Percentiles rank a stretch among this genome's conserved stretches.
Conservation (phyloP, 2,797 vertebrate species). For the Podarcis lilfordi region DNA sequence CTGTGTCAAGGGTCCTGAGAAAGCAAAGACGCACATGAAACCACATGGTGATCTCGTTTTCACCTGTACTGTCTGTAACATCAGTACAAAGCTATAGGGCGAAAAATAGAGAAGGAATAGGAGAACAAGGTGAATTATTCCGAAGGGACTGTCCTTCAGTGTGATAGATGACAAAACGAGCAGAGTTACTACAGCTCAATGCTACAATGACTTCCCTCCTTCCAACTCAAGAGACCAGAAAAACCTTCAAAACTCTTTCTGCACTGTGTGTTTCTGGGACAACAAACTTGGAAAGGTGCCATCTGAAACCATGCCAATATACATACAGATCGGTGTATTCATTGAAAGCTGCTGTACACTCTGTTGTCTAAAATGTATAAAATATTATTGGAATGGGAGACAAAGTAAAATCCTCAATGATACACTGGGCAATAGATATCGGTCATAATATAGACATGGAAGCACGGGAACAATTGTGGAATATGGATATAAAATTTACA, state of each 20-base stretch:
- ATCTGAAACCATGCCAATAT: neutral
- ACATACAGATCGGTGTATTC: neutral
- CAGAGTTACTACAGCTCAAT: neutral
- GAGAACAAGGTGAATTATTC: neutral
- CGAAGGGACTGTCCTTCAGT: neutral
- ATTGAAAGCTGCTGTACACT: neutral
- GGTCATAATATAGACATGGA: no score
- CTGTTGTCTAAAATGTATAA: neutral
- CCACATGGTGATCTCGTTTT: neutral
- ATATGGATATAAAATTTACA: no score
- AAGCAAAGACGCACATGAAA: neutral
- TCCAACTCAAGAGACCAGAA: neutral
- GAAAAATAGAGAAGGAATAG: neutral
- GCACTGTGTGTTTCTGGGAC: neutral
- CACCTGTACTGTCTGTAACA: no score
- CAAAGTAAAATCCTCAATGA: no score
- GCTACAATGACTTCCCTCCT: neutral
- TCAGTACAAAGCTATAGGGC: neutral
- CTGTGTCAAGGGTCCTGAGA: neutral
- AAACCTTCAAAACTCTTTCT: neutral
- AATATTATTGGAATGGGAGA: no score
- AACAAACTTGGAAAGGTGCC: neutral
- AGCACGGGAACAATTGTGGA: no score
- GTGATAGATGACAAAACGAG: neutral
- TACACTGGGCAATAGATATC: no score